Evolutionary conservation across 2,888 invertebrate species (phyloP).

Genomic region (Itoplectis maculator): DNA sequence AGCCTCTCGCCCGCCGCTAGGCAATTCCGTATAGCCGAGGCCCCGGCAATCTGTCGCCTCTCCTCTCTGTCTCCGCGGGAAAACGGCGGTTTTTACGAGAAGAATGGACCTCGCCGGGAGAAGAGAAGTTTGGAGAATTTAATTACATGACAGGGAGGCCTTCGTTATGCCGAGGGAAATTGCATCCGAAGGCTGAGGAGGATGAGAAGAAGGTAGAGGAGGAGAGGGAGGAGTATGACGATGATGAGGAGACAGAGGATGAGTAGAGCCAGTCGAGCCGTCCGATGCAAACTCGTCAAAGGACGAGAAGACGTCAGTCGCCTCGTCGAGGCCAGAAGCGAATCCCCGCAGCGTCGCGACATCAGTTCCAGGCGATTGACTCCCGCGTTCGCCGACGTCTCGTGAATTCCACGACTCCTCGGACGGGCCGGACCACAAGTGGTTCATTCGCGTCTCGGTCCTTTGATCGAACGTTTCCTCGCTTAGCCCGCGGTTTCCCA

Average conservation of each 20-base stretch:
- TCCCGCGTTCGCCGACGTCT: slow-evolving; percentile 16
- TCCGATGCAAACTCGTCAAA: slow-evolving; percentile 41
- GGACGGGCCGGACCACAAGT: slow-evolving; percentile 32
- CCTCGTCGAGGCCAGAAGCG: slow-evolving; percentile 29
- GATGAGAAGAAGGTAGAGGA: too few relatives aligned
- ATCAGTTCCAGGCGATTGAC: not conserved
- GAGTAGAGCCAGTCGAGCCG: slow-evolving; percentile 2
- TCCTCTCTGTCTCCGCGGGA: slow-evolving; percentile 20
- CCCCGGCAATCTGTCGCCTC: slow-evolving; percentile 30
- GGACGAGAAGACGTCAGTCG: slow-evolving; percentile 31
- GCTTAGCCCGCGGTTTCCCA: not conserved
- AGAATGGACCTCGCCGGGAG: slow-evolving; percentile 46
- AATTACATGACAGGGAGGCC: slow-evolving; percentile 39
- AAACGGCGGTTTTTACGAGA: slow-evolving; percentile 35
- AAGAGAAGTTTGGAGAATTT: slow-evolving; percentile 54
- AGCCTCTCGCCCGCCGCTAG: slow-evolving; percentile 15
- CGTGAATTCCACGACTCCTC: slow-evolving; percentile 24
- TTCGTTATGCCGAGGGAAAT: slow-evolving; percentile 58
- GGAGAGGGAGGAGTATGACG: too few relatives aligned
- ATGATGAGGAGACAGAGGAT: too few relatives aligned
- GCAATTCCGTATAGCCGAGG: slow-evolving; percentile 31
- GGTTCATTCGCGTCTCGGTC: slow-evolving; percentile 11
- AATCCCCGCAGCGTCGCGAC: slow-evolving; percentile 30
- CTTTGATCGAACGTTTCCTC: slow-evolving; percentile 21
- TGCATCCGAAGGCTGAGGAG: slow-evolving; percentile 49